phyloP scores from a whole-genome alignment of 1,140 invertebrate species.

The Caenorhabditis tropicalis region DNA sequence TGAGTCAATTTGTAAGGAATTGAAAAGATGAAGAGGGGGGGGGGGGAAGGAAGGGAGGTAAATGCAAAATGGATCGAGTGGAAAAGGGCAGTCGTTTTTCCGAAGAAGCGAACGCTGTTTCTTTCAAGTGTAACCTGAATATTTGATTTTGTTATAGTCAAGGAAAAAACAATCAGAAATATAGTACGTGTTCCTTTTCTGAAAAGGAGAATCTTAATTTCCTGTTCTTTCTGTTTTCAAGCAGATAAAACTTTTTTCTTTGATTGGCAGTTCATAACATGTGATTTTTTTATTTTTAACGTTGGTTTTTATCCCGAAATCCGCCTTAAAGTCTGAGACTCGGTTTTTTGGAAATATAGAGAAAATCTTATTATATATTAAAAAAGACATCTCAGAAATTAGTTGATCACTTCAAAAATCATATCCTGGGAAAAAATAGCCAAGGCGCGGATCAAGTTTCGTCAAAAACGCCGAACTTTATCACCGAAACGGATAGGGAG shows the following conservation, averaged over 20 bases:
- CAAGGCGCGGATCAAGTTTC: neutral
- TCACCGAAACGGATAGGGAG: neutral
- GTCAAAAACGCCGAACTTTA: neutral
- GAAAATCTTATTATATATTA: no score
- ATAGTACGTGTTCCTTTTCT: no score
- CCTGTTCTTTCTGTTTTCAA: neutral
- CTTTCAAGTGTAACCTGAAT: neutral
- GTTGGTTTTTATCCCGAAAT: no score
- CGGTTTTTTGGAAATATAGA: no score
- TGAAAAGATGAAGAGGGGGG: neutral
- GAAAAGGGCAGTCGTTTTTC: slow-evolving; percentile 1
- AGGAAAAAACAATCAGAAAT: no score
- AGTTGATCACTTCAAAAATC: neutral
- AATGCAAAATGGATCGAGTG: neutral
- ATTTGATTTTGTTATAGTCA: neutral
- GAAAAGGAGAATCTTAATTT: neutral
- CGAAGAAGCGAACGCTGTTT: neutral
- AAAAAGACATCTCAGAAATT: no score
- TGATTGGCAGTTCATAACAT: no score
- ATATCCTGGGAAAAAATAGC: neutral
- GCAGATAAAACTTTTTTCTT: no score
- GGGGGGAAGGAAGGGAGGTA: neutral
- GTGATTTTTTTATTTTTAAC: no score
- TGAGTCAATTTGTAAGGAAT: slow-evolving; percentile 36
- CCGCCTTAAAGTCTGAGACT: no score